Percentiles rank a stretch among this genome's conserved stretches.
Conservation (phyloP, 2,888 invertebrate genomes). For the Phortica okadai region DNA sequence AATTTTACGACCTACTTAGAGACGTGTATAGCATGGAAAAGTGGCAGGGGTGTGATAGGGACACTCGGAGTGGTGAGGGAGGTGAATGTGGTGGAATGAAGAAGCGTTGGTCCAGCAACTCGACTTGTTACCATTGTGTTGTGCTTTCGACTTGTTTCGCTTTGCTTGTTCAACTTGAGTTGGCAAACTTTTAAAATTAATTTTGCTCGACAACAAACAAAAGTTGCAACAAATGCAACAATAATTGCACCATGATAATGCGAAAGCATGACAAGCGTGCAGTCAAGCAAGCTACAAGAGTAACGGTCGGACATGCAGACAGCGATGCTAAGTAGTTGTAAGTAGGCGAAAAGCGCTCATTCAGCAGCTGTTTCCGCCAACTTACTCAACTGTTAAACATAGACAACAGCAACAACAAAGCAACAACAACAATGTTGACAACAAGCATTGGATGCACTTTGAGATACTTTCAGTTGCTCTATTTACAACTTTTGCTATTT, state of each 20-base stretch:
- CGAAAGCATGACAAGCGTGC: constrained; percentile 4
- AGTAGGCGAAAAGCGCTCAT: constrained; percentile 7
- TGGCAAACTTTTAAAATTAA: constrained; percentile 23
- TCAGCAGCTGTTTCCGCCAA: background rate
- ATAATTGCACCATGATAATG: constrained; percentile 21
- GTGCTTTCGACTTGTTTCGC: background rate
- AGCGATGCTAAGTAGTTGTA: background rate
- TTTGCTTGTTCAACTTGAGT: constrained; percentile 16
- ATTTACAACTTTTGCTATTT: too few relatives aligned
- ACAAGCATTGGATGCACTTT: background rate
- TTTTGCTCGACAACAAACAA: background rate
- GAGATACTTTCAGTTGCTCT: too few relatives aligned
- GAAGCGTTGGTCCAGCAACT: background rate
- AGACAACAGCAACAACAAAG: background rate
- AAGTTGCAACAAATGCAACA: constrained; percentile 16
- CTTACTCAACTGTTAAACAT: background rate
- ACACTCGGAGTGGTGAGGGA: background rate
- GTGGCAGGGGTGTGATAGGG: background rate
- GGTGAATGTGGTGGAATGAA: background rate
- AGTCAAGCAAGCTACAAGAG: background rate
- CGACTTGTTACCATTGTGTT: background rate
- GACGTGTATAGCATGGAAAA: background rate
- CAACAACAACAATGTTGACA: background rate
- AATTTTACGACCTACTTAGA: constrained; percentile 6
- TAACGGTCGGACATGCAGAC: background rate